These are phyloP conservation scores for Lucilia cuprina DNA, from an alignment of 1,140 invertebrate genomes.

Conservation along the genomic window DNA sequence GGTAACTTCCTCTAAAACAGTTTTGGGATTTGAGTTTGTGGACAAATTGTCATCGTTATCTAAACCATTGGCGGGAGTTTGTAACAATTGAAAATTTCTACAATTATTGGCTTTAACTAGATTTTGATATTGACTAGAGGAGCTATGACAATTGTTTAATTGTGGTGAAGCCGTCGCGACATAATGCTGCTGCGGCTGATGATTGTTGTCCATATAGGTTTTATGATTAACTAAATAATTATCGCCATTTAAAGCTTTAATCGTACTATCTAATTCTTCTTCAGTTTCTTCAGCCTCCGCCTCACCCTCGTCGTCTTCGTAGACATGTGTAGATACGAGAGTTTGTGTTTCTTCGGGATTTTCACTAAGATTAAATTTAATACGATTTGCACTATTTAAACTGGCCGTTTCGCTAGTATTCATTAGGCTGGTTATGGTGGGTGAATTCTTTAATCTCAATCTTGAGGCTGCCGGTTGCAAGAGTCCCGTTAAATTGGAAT, in stretches of 20 bases:
- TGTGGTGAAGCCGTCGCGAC: not conserved
- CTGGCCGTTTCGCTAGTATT: slow-evolving; percentile 43
- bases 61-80: not conserved
- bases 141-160: not conserved
- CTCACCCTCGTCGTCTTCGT: slow-evolving; percentile 23
- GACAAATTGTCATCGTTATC: not conserved
- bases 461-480: slow-evolving; percentile 44
- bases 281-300: slow-evolving; percentile 6
- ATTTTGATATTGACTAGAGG: not conserved
- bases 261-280: not conserved
- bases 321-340: slow-evolving; percentile 18
- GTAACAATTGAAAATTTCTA: slow-evolving; percentile 18
- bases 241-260: slow-evolving; percentile 4
- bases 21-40: not conserved
- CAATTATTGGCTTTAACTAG: slow-evolving; percentile 22
- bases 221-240: not conserved
- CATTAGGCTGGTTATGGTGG: slow-evolving; percentile 56
- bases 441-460: slow-evolving; percentile 48
- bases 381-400: slow-evolving; percentile 47
- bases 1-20: not conserved
- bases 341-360: slow-evolving; percentile 12
- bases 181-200: not conserved
- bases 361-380: slow-evolving; percentile 48
- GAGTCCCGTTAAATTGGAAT: slow-evolving; percentile 55
- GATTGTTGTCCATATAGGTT: not conserved